Evolutionary conservation across 1,140 invertebrate genomes (phyloP), one percentile per base, ranked within the genome.

Genomic region (Planococcus citri): DNA sequence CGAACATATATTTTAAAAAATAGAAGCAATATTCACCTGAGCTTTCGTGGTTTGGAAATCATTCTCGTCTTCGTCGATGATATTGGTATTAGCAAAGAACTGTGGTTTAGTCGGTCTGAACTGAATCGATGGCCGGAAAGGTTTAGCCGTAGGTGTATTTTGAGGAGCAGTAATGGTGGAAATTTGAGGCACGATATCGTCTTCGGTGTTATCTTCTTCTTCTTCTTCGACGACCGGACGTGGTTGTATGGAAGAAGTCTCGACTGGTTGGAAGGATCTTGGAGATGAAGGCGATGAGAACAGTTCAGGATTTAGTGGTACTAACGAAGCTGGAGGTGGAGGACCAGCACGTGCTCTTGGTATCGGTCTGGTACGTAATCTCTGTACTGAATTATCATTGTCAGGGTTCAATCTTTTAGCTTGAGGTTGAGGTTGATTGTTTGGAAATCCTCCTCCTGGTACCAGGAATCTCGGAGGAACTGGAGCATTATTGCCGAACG

Each of bases 21-120:
- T 51, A 3, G 4, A 51, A 17, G 4, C 41, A 20, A 33, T 33
- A 33, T n/a, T 6, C 17, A 51, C 41, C n/a, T 51, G 41, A 51
- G 41, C 41, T 51, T 20, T 51, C 2, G 41, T 51, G 6, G 41
- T 51, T 51, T 51, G 41, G 41, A 51, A 51, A 51, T 51, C 41
- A 17, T 64, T 27, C 17, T 64, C 60, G 20, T 64, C 25, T 20
- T 64, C 60, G 22, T 64, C 60, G 60, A 64, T 64, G 60, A 64
- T 64, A 25, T 64, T 64, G 22, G 60, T 24, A 25, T 64, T 64
- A 21, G 8, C 24, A 21, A 25, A 64, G 17, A 25, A 64, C 24
- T 64, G 60, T 3, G 25, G 22, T 27, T 64, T 64, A 1, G 60
- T 64, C 17, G 60, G 60, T 64, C 60, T 24, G 22, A 25, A 64